A percentile compares a stretch with the other conserved stretches of the same genome.
Conservation (phyloP, 2,888 invertebrate species). For the Blastobasis adustella region DNA sequence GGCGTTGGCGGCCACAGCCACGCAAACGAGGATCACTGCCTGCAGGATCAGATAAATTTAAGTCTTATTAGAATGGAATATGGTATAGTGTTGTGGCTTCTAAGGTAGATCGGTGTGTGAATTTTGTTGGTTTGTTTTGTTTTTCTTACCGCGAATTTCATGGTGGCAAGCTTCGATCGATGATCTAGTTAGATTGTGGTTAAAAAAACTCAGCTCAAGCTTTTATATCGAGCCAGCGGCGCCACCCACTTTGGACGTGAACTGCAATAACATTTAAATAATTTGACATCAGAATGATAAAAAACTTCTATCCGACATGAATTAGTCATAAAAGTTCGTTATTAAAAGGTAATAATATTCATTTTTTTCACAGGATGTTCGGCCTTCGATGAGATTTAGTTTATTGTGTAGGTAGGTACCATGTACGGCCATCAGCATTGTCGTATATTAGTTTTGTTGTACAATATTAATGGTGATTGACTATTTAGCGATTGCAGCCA, state of each 20-base stretch:
- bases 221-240: conserved; percentile 53
- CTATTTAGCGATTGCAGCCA: too few species aligned
- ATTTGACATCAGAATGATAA: conserved; percentile 11
- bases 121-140: neutral
- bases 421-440: too few species aligned
- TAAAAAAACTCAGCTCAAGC: conserved; percentile 54
- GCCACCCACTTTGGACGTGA: conserved; percentile 55
- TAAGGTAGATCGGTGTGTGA: too few species aligned
- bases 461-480: too few species aligned
- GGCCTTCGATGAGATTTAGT: too few species aligned
- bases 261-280: conserved; percentile 65
- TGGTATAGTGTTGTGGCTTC: too few species aligned
- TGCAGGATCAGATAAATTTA: conserved; percentile 12
- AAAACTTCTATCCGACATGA: too few species aligned
- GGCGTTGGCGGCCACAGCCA: conserved; percentile 38
- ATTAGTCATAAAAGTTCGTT: too few species aligned
- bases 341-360: too few species aligned
- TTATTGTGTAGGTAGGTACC: too few species aligned
- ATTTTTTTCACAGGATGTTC: too few species aligned
- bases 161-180: conserved; percentile 32
- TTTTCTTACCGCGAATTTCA: conserved; percentile 55
- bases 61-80: neutral
- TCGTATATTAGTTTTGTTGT: too few species aligned
- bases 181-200: conserved; percentile 64
- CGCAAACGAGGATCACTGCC: conserved; percentile 38